These are phyloP conservation scores for Zosterops pallidus DNA, from an alignment of 2,113 vertebrate genomes.

Conservation along the genomic window DNA sequence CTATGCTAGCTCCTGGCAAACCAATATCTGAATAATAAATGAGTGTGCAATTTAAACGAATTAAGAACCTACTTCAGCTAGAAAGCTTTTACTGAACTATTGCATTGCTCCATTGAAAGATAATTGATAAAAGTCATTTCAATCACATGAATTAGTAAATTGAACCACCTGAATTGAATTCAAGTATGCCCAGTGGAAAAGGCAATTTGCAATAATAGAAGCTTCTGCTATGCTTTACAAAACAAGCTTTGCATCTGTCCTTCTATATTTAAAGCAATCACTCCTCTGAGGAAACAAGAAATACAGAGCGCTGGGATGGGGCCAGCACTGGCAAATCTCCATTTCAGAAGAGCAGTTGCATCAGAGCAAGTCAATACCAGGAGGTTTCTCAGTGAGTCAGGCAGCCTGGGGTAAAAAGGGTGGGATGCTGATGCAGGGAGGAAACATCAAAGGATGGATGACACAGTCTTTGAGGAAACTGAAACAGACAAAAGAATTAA, in stretches of 20 bases:
- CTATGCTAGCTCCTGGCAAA: not conserved
- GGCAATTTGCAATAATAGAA: conserved; percentile 25
- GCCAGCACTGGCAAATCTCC: conserved; percentile 44
- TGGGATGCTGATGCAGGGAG: conserved; percentile 40
- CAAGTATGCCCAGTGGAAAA: conserved; percentile 38
- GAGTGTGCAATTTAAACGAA: conserved; percentile 16
- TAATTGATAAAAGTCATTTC: conserved; percentile 29
- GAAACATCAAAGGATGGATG: conserved; percentile 51
- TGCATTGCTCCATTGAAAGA: not conserved
- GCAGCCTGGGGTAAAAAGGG: not conserved
- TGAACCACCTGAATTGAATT: conserved; percentile 42
- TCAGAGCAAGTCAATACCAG: conserved; percentile 29
- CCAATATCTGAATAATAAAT: conserved; percentile 41
- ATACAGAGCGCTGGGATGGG: not conserved
- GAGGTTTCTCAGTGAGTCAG: conserved; percentile 48
- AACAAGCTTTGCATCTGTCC: conserved; percentile 41
- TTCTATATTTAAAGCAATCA: conserved; percentile 39
- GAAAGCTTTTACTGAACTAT: conserved; percentile 32
- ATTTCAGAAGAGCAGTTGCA: conserved; percentile 44
- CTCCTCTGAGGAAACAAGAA: conserved; percentile 48
- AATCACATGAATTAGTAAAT: conserved; percentile 16
- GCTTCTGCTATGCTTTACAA: conserved; percentile 31
- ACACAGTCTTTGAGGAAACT: conserved; percentile 15
- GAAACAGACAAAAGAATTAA: conserved; percentile 34
- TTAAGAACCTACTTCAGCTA: conserved; percentile 23